Evolutionary conservation across 2,888 invertebrate species (phyloP).

Genomic region (Nemapogon koenigi): DNA sequence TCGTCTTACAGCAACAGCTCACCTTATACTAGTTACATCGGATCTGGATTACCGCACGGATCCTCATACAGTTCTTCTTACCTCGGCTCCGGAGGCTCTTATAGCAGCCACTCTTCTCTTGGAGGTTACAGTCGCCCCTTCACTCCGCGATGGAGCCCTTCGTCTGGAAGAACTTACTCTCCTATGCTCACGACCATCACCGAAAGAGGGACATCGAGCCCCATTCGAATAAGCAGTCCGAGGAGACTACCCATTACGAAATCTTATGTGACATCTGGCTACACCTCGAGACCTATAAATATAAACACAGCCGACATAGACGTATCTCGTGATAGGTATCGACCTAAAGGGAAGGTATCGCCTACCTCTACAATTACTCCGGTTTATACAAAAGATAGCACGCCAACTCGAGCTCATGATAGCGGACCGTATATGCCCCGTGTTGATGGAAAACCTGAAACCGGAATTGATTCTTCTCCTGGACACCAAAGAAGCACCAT

Average conservation of each 20-base stretch:
- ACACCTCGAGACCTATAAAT: slow-evolving; percentile 69
- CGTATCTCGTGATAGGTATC: slow-evolving; percentile 73
- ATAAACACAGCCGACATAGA: slow-evolving; percentile 89
- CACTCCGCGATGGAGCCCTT: slow-evolving; percentile 41
- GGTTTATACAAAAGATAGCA: slow-evolving; percentile 33
- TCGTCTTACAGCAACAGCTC: slow-evolving; percentile 52
- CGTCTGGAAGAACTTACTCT: slow-evolving; percentile 64
- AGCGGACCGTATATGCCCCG: slow-evolving; percentile 46
- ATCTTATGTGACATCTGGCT: slow-evolving; percentile 43
- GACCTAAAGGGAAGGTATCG: slow-evolving; percentile 29
- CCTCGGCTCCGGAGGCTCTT: slow-evolving; percentile 52
- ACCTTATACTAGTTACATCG: slow-evolving; percentile 45
- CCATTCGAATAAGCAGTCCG: slow-evolving; percentile 47
- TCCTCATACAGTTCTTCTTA: slow-evolving; percentile 56
- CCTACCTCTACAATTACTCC: slow-evolving; percentile 19
- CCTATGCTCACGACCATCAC: slow-evolving; percentile 79
- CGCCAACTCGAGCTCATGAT: slow-evolving; percentile 9
- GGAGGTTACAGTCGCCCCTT: slow-evolving; percentile 62
- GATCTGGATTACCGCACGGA: slow-evolving; percentile 44
- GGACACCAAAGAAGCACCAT: slow-evolving; percentile 63
- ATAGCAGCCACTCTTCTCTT: slow-evolving; percentile 56
- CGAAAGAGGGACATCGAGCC: slow-evolving; percentile 39
- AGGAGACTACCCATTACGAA: slow-evolving; percentile 54
- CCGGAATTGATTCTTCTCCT: slow-evolving; percentile 47
- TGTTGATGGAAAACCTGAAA: slow-evolving; percentile 48